Evolutionary conservation across 1,140 invertebrate species (phyloP).

Genomic region (Yoshiicerus persimilis): DNA sequence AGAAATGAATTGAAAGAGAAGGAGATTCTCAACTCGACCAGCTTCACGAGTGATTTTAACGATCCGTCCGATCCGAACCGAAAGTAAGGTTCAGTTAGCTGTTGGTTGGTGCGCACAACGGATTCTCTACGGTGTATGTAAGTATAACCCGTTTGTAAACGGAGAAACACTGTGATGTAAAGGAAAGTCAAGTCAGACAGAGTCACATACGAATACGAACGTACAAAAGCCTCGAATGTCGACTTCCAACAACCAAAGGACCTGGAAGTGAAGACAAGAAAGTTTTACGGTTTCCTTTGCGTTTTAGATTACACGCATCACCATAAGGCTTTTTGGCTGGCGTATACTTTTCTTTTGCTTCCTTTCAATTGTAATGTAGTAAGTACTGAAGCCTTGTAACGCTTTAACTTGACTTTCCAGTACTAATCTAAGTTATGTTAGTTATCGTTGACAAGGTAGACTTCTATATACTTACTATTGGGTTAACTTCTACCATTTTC

Average conservation of each 20-base stretch:
- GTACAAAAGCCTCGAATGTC: not conserved
- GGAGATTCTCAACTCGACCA: not conserved
- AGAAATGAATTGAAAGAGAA: not conserved
- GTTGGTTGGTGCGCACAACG: constrained; percentile 24
- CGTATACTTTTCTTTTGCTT: not conserved
- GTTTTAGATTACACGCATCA: not conserved
- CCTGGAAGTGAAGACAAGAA: not conserved
- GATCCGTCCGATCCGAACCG: constrained; percentile 30
- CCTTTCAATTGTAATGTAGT: not conserved
- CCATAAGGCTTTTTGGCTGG: not conserved
- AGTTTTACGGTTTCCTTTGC: constrained; percentile 1
- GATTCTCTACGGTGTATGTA: not conserved
- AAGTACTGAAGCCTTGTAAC: too few species aligned
- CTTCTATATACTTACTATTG: not conserved
- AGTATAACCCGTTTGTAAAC: too few species aligned
- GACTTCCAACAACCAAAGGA: not conserved
- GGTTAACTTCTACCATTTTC: not conserved
- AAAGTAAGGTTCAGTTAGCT: too few species aligned
- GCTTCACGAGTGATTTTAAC: constrained; percentile 25
- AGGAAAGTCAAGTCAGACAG: not conserved
- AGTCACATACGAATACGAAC: not conserved
- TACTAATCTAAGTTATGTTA: not conserved
- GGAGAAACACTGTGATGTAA: not conserved
- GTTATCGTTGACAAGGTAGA: not conserved
- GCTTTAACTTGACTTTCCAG: not conserved